A percentile compares a stretch with the other conserved stretches of the same genome.
These are phyloP conservation scores for Noctua fimbriata DNA, from an alignment of 2,888 invertebrate species.

Conservation along the genomic window DNA sequence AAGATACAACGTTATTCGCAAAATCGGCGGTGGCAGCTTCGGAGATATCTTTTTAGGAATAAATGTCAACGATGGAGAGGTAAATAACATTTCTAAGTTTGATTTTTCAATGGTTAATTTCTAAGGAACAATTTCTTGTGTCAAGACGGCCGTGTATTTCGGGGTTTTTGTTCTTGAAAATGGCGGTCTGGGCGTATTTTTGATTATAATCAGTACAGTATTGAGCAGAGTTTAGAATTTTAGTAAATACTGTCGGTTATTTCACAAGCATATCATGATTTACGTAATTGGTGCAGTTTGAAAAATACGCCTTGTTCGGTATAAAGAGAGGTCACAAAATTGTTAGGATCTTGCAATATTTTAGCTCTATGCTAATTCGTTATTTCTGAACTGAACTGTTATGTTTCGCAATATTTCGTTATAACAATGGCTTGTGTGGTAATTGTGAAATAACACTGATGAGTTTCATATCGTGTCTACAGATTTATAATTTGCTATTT, in stretches of 20 bases:
- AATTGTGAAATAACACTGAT: slow-evolving; percentile 51
- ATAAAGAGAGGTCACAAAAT: slow-evolving; percentile 62
- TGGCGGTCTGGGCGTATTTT: slow-evolving; percentile 84
- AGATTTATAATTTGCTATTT: slow-evolving; percentile 10
- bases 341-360: slow-evolving; percentile 56
- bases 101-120: slow-evolving; percentile 65
- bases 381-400: slow-evolving; percentile 36
- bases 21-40: slow-evolving; percentile 99
- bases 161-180: slow-evolving; percentile 82
- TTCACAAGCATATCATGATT: slow-evolving; percentile 45
- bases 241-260: neutral
- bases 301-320: slow-evolving; percentile 51
- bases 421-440: slow-evolving; percentile 43
- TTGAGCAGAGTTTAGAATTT: slow-evolving; percentile 33
- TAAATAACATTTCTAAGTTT: slow-evolving; percentile 82
- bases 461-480: slow-evolving; percentile 22
- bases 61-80: slow-evolving; percentile 97
- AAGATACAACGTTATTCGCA: slow-evolving; percentile 98
- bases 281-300: slow-evolving; percentile 65
- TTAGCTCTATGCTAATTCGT: slow-evolving; percentile 35
- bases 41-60: slow-evolving; percentile 99
- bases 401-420: slow-evolving; percentile 56
- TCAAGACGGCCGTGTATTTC: slow-evolving; percentile 80
- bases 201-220: slow-evolving; percentile 46
- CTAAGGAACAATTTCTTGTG: slow-evolving; percentile 70